These are phyloP conservation scores for Poeciliopsis paucimaculata DNA, from an alignment of 2,797 vertebrate genomes.

Conservation along the genomic window DNA sequence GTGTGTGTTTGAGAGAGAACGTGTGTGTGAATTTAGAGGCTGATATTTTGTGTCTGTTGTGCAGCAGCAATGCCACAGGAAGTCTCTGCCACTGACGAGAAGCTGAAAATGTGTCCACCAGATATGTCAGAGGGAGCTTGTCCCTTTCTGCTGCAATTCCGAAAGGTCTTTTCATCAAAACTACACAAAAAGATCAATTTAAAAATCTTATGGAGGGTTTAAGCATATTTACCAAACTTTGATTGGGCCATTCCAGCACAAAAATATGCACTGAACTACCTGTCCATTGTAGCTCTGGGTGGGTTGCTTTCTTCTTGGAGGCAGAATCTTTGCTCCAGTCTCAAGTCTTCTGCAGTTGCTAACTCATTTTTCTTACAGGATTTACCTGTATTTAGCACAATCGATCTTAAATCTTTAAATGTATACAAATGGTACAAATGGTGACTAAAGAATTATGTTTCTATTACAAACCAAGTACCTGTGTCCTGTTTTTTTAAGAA, in stretches of 20 bases:
- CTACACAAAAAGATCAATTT: constrained; percentile 11
- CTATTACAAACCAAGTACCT: neutral
- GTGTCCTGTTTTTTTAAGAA: neutral
- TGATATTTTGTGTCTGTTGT: constrained; percentile 43
- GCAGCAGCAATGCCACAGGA: constrained; percentile 32
- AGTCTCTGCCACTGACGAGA: constrained; percentile 38
- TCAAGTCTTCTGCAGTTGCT: neutral
- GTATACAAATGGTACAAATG: too few relatives aligned
- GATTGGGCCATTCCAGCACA: neutral
- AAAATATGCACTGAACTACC: neutral
- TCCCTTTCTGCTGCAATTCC: constrained; percentile 50
- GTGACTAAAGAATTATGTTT: neutral
- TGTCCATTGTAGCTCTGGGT: neutral
- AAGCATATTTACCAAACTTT: neutral
- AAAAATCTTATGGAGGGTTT: neutral
- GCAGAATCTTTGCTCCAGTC: neutral
- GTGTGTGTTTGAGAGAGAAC: neutral
- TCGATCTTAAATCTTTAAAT: neutral
- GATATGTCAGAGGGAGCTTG: constrained; percentile 36
- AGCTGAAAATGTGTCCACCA: constrained; percentile 44
- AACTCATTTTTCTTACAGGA: neutral
- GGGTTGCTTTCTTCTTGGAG: neutral
- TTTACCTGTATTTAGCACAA: neutral
- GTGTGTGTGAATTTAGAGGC: constrained; percentile 36
- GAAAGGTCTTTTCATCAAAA: constrained; percentile 49